phyloP scores from a whole-genome alignment of 2,113 vertebrate genomes.

The Nothobranchius furzeri region DNA sequence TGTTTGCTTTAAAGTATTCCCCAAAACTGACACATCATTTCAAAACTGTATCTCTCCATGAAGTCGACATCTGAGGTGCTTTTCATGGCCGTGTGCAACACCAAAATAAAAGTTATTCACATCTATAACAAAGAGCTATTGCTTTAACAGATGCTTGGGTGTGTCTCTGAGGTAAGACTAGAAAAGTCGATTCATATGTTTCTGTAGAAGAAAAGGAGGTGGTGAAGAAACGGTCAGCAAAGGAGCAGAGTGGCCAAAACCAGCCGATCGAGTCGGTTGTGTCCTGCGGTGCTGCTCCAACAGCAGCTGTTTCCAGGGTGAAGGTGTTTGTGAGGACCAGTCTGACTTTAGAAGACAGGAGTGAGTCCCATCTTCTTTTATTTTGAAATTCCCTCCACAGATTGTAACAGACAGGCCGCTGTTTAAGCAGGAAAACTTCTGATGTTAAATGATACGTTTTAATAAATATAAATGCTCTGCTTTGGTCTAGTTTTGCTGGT shows the following conservation, averaged over 20 bases:
- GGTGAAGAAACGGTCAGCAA: not conserved
- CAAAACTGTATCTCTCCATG: constrained; percentile 17
- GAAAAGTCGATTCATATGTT: constrained; percentile 35
- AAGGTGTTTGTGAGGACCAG: constrained; percentile 26
- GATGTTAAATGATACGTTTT: not conserved
- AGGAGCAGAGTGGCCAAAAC: not conserved
- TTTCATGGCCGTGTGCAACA: not conserved
- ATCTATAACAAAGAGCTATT: constrained; percentile 30
- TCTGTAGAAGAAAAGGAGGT: constrained; percentile 12
- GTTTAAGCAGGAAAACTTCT: not conserved
- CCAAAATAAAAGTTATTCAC: not conserved
- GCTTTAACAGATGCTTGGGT: constrained; percentile 46
- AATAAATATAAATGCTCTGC: not conserved
- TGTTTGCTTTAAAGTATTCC: constrained; percentile 5
- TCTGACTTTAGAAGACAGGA: no score
- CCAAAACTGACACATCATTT: constrained; percentile 23
- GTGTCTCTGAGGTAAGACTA: constrained; percentile 28
- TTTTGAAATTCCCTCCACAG: constrained; percentile 9
- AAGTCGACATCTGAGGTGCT: constrained; percentile 25
- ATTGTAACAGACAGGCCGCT: not conserved
- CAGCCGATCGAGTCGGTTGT: not conserved
- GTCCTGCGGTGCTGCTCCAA: constrained; percentile 13
- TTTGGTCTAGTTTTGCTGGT: not conserved
- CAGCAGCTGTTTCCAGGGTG: constrained; percentile 27
- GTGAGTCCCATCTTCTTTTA: not conserved